Conservation (phyloP, 2,113 vertebrate species). For the Miniopterus natalensis region DNA sequence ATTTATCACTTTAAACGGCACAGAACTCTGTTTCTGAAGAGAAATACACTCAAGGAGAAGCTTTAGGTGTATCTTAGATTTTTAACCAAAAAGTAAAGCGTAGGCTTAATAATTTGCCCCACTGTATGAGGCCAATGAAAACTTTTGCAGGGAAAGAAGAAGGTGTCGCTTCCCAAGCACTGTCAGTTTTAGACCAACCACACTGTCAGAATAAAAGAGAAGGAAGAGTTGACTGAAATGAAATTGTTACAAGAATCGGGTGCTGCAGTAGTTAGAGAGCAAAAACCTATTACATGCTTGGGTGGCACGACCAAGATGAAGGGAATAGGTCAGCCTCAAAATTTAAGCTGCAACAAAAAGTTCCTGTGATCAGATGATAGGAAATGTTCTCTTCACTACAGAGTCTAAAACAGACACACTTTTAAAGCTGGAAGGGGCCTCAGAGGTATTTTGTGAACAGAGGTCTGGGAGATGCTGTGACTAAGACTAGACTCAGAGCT, state of each 20-base stretch:
- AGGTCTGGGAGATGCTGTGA: not conserved
- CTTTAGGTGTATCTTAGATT: not conserved
- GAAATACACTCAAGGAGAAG: not conserved
- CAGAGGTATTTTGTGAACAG: fast-evolving
- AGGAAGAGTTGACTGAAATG: too few relatives aligned
- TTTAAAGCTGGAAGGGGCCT: not conserved
- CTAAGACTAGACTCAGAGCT: fast-evolving
- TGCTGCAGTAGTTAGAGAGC: fast-evolving
- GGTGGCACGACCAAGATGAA: not conserved
- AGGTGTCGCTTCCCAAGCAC: not conserved
- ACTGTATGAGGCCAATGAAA: not conserved
- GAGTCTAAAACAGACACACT: not conserved
- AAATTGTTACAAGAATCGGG: fast-evolving
- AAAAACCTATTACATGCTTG: not conserved
- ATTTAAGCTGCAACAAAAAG: not conserved
- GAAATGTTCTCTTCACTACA: not conserved
- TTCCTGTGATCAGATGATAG: not conserved
- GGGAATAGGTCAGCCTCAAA: not conserved
- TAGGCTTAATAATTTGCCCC: not conserved
- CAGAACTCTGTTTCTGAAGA: constrained; percentile 52
- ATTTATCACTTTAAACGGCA: constrained; percentile 53
- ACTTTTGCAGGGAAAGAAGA: not conserved
- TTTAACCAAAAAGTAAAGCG: not conserved
- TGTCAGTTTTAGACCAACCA: fast-evolving
- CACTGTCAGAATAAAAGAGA: not conserved